Evolutionary conservation across 2,797 vertebrate species (phyloP).

Genomic region (Lagorchestes hirsutus): DNA sequence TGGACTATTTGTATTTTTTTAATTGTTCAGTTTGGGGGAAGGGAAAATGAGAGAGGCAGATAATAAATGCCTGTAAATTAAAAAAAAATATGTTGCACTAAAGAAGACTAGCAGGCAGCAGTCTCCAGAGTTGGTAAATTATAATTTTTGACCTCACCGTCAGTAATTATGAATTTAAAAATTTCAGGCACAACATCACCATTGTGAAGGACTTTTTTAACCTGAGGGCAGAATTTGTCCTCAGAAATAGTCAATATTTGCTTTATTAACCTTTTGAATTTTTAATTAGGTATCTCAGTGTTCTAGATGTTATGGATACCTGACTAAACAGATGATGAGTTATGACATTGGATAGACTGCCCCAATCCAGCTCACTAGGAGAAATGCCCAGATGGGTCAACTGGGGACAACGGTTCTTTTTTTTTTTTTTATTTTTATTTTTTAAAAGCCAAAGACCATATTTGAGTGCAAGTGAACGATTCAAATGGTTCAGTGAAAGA

Average conservation of each 20-base stretch:
- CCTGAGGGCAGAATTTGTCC: background rate
- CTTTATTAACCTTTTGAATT: constrained; percentile 22
- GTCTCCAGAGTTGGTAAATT: background rate
- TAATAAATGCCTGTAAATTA: background rate
- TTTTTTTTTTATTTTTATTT: background rate
- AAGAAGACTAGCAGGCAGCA: background rate
- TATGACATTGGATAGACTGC: background rate
- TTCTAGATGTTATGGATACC: background rate
- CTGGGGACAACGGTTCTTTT: accelerated
- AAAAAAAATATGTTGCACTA: background rate
- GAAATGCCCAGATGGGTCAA: accelerated
- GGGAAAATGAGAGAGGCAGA: background rate
- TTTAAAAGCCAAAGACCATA: background rate
- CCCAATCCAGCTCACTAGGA: background rate
- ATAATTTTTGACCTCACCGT: background rate
- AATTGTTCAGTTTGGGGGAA: background rate
- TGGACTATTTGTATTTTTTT: background rate
- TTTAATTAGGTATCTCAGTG: constrained; percentile 20
- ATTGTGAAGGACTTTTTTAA: background rate
- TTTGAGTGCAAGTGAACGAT: background rate
- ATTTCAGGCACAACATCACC: background rate
- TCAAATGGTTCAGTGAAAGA: background rate
- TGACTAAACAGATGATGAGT: constrained; percentile 9
- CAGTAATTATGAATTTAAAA: too few species aligned
- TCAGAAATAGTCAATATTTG: constrained; percentile 1